Evolutionary conservation across 2,888 invertebrate genomes (phyloP), one percentile per base, ranked within the genome.

Genomic region (Globia sparganii): DNA sequence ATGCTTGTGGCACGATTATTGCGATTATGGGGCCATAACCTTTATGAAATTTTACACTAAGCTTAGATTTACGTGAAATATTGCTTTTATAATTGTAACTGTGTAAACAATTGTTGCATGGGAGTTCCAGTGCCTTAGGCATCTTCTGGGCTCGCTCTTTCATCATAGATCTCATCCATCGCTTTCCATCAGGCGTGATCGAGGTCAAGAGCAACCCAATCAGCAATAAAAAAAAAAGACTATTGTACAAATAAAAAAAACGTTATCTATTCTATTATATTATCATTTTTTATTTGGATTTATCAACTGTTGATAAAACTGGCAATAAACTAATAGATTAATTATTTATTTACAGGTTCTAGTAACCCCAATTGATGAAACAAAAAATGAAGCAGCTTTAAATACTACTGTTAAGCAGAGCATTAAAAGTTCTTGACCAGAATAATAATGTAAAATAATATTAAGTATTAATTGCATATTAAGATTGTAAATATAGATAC

Each of bases 281-380:
- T 4, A 34, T n/a, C n/a, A 34, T 11, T 67, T 31, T 8, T 28
- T 46, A 40, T 62, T 70, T 70, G 1, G 15, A 72, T 25, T 31
- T 31, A 18, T 43, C 3, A 11, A 34, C 34, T 37, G 21, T 15
- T 25, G 43, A 18, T 46, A 21, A 1, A 53, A 37, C 5, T n/a
- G 2, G 31, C 40, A 68, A 18, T 62, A 34, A 11, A 74, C 25
- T 71, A n/a, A 84, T 64, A 31, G 21, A 49, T 53, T 53, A 4
- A n/a, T 28, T 64, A 43, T 67, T 70, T 70, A 72, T 77, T 93
- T 90, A 21, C 92, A 96, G 96, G 95, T 96, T 18, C 81, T 92
- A 46, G 96, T 96, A 4, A 95, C 96, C 4, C 94, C 94, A 2
- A 93, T 96, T 49, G 92, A 93, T 25, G 88, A 92, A 15, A 82